Evolutionary conservation across 53 echinoderm and acorn worm genomes (phyloP).

Genomic region (Hippasteria phrygiana): DNA sequence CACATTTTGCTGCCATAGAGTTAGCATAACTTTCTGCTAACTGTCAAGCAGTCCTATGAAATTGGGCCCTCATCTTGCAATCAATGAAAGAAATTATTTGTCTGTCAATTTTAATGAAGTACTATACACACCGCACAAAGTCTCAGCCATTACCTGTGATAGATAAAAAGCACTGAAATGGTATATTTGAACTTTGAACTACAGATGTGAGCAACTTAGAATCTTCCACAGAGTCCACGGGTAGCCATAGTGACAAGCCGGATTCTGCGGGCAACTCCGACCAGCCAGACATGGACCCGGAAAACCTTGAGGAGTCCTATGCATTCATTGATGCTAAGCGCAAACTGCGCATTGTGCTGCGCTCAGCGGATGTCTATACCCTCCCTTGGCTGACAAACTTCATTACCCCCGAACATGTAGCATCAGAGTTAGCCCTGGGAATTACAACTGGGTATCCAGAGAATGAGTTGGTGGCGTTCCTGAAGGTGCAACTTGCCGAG

Average conservation of each 20-base stretch:
- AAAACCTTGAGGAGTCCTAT: conserved; percentile 77
- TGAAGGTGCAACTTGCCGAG: conserved; percentile 94
- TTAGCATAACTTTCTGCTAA: too few species aligned
- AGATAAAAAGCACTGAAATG: too few species aligned
- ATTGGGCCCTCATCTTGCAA: too few species aligned
- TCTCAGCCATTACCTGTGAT: too few species aligned
- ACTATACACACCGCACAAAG: too few species aligned
- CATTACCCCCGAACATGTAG: conserved; percentile 12
- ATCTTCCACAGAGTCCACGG: conserved; percentile 82
- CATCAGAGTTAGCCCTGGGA: conserved; percentile 25
- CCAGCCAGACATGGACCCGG: conserved; percentile 62
- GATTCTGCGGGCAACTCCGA: conserved; percentile 81
- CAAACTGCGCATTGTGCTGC: conserved; percentile 93
- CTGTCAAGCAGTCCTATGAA: too few species aligned
- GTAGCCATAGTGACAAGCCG: conserved; percentile 89
- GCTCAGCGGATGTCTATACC: conserved; percentile 88
- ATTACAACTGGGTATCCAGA: conserved; percentile 71
- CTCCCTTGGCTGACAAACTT: conserved; percentile 85
- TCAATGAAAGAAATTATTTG: too few species aligned
- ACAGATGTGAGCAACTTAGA: conserved; percentile 70
- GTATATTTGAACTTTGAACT: too few species aligned
- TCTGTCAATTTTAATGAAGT: too few species aligned
- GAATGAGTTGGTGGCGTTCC: conserved; percentile 91
- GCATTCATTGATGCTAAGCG: conserved; percentile 94
- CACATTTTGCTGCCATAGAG: too few species aligned